Evolutionary conservation across 2,797 vertebrate genomes (phyloP).

Genomic region (Spea hammondii): DNA sequence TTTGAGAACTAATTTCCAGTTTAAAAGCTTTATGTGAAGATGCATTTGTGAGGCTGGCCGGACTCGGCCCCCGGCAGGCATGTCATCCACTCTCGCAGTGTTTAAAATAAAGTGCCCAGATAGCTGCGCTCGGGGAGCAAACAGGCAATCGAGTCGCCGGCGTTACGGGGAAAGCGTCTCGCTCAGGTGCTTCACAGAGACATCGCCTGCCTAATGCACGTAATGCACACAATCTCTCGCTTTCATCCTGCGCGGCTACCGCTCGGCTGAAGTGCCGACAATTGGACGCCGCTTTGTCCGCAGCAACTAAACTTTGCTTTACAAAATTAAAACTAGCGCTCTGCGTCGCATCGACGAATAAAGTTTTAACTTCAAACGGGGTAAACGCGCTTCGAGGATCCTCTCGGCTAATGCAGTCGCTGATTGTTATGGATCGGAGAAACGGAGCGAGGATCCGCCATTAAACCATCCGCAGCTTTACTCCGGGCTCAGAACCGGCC

Average conservation of each 20-base stretch:
- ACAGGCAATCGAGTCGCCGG: conserved; percentile 87
- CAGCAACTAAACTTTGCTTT: conserved; percentile 25
- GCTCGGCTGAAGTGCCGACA: conserved; percentile 65
- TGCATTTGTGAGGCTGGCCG: conserved; percentile 76
- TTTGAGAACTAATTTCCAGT: conserved; percentile 79
- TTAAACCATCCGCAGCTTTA: no score
- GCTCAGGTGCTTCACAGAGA: conserved; percentile 89
- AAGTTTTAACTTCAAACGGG: no score
- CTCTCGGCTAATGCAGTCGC: no score
- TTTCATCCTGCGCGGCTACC: conserved; percentile 87
- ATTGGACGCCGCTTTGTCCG: conserved; percentile 37
- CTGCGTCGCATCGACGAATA: no score
- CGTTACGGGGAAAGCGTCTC: conserved; percentile 89
- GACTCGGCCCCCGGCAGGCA: conserved; percentile 73
- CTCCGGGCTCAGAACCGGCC: no score
- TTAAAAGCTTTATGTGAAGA: conserved; percentile 77
- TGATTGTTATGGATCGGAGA: no score
- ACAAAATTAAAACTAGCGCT: conserved; percentile 24
- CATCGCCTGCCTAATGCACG: conserved; percentile 88
- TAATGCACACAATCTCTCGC: conserved; percentile 91
- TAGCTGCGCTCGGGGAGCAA: conserved; percentile 84
- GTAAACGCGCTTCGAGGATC: no score
- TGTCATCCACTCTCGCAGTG: conserved; percentile 90
- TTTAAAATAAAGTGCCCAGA: conserved; percentile 92
- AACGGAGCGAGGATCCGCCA: no score